These are phyloP conservation scores for Blastobasis lacticolella DNA, from an alignment of 2,888 invertebrate species.

Conservation along the genomic window DNA sequence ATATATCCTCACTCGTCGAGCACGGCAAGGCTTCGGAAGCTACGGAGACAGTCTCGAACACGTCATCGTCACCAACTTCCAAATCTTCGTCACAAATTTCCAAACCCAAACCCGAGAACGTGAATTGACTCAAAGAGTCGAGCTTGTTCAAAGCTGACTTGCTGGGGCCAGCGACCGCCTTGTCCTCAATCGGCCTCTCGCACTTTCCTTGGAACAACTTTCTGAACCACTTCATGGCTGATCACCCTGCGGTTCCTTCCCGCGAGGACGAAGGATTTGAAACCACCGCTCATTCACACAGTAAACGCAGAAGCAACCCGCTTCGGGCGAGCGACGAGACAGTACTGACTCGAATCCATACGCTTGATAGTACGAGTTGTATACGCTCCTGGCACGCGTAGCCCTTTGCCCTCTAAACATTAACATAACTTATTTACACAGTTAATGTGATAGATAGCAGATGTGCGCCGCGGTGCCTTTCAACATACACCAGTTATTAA, in stretches of 20 bases:
- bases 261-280: conserved; percentile 76
- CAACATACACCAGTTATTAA: conserved; percentile 27
- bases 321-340: too few species aligned
- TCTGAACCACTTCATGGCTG: conserved; percentile 78
- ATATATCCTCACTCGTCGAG: conserved; percentile 30
- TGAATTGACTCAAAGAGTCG: conserved; percentile 23
- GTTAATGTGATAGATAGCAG: conserved; percentile 51
- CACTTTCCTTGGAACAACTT: conserved; percentile 74
- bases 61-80: background rate
- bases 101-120: conserved; percentile 14
- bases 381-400: conserved; percentile 54
- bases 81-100: conserved; percentile 13
- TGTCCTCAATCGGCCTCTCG: conserved; percentile 49
- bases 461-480: conserved; percentile 45
- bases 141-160: conserved; percentile 26
- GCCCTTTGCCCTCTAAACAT: conserved; percentile 62
- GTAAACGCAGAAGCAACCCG: background rate
- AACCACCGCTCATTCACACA: conserved; percentile 76
- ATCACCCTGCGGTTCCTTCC: conserved; percentile 76
- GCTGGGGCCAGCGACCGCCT: conserved; percentile 18
- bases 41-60: conserved; percentile 9
- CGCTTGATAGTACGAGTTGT: conserved; percentile 23
- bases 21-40: conserved; percentile 17
- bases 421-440: conserved; percentile 58
- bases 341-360: too few species aligned